Evolutionary conservation across 2,888 invertebrate species (phyloP).

Genomic region (Papilio elwesi): DNA sequence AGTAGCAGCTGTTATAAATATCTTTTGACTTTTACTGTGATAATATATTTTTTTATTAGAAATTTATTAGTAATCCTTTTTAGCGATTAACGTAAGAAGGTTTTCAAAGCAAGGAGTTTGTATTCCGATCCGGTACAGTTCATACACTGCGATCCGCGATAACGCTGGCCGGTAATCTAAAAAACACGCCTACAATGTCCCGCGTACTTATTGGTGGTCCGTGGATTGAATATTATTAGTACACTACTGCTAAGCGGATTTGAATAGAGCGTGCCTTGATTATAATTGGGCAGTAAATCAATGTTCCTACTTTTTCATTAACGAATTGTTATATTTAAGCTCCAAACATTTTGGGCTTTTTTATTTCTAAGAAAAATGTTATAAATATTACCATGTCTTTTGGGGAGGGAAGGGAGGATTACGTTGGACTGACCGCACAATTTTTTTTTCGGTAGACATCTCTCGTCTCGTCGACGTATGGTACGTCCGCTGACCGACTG

Average conservation of each 20-base stretch:
- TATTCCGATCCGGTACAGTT: conserved; percentile 32
- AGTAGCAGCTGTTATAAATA: no score
- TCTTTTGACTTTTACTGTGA: no score
- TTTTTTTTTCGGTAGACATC: no score
- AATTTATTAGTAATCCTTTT: no score
- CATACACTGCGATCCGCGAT: conserved; percentile 15
- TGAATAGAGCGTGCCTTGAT: background rate
- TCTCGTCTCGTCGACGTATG: no score
- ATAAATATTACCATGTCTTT: no score
- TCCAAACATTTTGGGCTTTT: no score
- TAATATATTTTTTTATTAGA: no score
- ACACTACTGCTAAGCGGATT: conserved; percentile 20
- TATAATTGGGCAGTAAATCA: conserved; percentile 8
- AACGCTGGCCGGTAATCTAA: conserved; percentile 32
- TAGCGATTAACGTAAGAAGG: conserved; percentile 2
- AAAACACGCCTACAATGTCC: conserved; percentile 33
- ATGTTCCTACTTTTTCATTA: background rate
- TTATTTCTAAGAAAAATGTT: no score
- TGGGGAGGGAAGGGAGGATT: no score
- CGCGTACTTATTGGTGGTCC: conserved; percentile 36
- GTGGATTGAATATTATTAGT: conserved; percentile 33
- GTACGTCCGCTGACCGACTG: no score
- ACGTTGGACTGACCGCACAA: no score
- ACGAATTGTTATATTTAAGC: background rate
- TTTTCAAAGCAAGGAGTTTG: conserved; percentile 25